A percentile compares a stretch with the other conserved stretches of the same genome.
Evolutionary conservation across 2,888 invertebrate genomes (phyloP).

Genomic region (Cacoxenus indagator): DNA sequence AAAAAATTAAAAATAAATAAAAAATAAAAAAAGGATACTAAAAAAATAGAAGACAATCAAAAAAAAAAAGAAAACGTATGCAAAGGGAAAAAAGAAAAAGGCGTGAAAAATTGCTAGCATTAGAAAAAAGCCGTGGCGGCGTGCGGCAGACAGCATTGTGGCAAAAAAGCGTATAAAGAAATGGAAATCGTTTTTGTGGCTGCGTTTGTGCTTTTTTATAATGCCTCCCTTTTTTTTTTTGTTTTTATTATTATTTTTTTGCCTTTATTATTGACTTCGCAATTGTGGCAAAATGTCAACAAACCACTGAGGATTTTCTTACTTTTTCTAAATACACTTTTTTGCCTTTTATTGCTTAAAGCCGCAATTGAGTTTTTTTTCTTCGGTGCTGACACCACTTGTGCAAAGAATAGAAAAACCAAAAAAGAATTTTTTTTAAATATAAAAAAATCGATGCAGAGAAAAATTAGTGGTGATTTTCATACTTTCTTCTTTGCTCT

Average conservation of each 20-base stretch:
- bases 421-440: background rate
- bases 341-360: background rate
- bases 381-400: too few species aligned
- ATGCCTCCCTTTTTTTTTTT: slow-evolving; percentile 11
- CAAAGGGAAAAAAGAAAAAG: background rate
- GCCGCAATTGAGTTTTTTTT: background rate
- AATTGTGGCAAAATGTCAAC: slow-evolving; percentile 40
- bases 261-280: slow-evolving; percentile 35
- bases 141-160: background rate
- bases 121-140: slow-evolving; percentile 42
- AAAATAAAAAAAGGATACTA: slow-evolving; percentile 47
- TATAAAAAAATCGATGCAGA: background rate
- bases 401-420: slow-evolving; percentile 19
- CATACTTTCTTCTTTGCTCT: background rate
- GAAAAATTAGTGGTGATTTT: background rate
- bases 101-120: slow-evolving; percentile 50
- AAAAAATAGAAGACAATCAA: slow-evolving; percentile 33
- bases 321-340: background rate
- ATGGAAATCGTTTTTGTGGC: slow-evolving; percentile 50
- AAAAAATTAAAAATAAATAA: slow-evolving; percentile 47
- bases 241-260: slow-evolving; percentile 13
- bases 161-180: slow-evolving; percentile 31
- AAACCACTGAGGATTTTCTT: slow-evolving; percentile 23
- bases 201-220: slow-evolving; percentile 37
- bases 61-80: background rate